phyloP scores from a whole-genome alignment of 2,113 vertebrate genomes.

The Stomatorhinus ivindoensis region DNA sequence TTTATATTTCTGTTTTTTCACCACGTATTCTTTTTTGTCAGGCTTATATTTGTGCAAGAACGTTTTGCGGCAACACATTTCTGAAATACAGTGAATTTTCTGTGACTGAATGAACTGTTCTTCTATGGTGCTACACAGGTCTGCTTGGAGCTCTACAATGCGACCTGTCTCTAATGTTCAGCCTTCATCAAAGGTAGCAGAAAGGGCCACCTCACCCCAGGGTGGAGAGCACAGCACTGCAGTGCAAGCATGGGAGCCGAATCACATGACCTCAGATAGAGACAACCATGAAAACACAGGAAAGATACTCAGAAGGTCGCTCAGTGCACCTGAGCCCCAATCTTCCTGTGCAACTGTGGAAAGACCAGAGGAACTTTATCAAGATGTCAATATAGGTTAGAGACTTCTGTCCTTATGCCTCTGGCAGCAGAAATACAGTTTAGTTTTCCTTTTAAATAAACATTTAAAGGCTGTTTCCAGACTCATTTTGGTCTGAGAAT shows the following conservation, averaged over 20 bases:
- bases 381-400: slow-evolving; percentile 41
- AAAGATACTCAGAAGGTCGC: not conserved
- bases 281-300: slow-evolving; percentile 20
- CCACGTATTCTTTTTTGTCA: too few relatives aligned
- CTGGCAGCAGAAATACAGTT: too few relatives aligned
- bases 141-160: slow-evolving; percentile 23
- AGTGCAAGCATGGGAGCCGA: not conserved
- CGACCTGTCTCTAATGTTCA: slow-evolving; percentile 40
- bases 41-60: not conserved
- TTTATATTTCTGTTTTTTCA: not conserved
- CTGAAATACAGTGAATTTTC: not conserved
- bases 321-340: not conserved
- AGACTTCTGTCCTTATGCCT: not conserved
- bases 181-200: slow-evolving; percentile 39
- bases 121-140: not conserved
- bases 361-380: slow-evolving; percentile 24
- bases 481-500: not conserved
- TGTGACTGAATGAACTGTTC: not conserved
- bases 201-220: slow-evolving; percentile 38
- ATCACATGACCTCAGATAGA: slow-evolving; percentile 25
- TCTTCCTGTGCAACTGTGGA: not conserved
- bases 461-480: not conserved
- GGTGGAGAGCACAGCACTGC: slow-evolving; percentile 23
- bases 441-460: not conserved
- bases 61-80: not conserved